Conservation (phyloP, 2,113 vertebrate genomes). For the Lepisosteus oculatus region DNA sequence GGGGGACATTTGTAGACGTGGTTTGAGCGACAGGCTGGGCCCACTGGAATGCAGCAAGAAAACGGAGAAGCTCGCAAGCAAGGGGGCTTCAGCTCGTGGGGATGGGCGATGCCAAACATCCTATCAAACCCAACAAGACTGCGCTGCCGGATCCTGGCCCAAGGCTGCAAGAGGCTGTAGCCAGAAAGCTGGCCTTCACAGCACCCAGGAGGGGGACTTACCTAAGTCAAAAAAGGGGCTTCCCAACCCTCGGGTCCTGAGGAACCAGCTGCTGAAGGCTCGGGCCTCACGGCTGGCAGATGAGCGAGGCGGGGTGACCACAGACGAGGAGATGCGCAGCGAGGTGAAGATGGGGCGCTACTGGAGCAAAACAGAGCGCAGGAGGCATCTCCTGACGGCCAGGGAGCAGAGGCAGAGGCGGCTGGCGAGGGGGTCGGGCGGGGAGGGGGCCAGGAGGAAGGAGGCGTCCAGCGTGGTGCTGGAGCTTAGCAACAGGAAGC, state of each 20-base stretch:
- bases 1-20: background rate
- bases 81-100: constrained; percentile 31
- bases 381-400: constrained; percentile 55
- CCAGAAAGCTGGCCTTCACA: constrained; percentile 53
- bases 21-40: background rate
- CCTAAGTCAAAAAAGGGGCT: constrained; percentile 4
- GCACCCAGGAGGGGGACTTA: constrained; percentile 58
- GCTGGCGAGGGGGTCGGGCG: constrained; percentile 11
- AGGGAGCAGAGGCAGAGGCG: constrained; percentile 56
- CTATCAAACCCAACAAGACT: background rate
- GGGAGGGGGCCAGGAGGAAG: constrained; percentile 17
- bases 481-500: constrained; percentile 68
- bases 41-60: constrained; percentile 21
- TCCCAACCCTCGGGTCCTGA: constrained; percentile 40
- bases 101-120: background rate
- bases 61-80: constrained; percentile 33
- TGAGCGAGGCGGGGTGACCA: constrained; percentile 63
- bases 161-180: constrained; percentile 51
- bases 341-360: constrained; percentile 62
- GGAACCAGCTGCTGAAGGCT: constrained; percentile 63
- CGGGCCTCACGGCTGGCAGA: constrained; percentile 58
- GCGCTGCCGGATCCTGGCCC: constrained; percentile 67
- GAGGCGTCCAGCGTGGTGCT: constrained; percentile 48
- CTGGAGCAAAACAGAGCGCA: constrained; percentile 65
- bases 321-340: constrained; percentile 59